Percentiles rank a stretch among this genome's conserved stretches.
Evolutionary conservation across 2,113 vertebrate species (phyloP).

Genomic region (Opisthocomus hoazin): DNA sequence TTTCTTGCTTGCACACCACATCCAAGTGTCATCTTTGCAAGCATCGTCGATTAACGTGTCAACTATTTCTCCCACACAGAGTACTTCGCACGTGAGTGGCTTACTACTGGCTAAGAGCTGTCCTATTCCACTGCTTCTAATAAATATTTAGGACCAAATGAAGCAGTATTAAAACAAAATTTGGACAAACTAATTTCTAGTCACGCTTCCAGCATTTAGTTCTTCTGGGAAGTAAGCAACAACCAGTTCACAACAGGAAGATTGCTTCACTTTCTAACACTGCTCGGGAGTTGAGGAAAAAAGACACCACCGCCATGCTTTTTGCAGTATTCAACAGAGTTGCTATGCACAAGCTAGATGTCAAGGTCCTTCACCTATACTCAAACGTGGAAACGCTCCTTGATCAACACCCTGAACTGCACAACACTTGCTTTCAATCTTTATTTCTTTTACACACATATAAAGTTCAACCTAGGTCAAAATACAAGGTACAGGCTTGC

Average conservation of each 20-base stretch:
- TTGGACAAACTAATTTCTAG: neutral
- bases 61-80: neutral
- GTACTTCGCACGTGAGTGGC: accelerated
- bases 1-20: neutral
- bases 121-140: neutral
- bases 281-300: neutral
- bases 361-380: neutral
- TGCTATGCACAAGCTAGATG: neutral
- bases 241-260: neutral
- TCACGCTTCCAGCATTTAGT: neutral
- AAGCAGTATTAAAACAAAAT: neutral
- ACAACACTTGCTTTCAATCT: neutral
- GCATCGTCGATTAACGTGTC: neutral
- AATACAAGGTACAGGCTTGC: neutral
- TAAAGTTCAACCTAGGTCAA: neutral
- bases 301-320: neutral
- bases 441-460: neutral
- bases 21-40: neutral
- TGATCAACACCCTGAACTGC: neutral
- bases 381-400: neutral
- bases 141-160: neutral
- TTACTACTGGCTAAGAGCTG: neutral
- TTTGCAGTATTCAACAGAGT: too few species aligned
- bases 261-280: neutral
- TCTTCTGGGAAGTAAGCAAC: neutral